Evolutionary conservation across 2,113 vertebrate species (phyloP), one percentile per base, ranked within the genome.

Genomic region (Rhabdornis inornatus): DNA sequence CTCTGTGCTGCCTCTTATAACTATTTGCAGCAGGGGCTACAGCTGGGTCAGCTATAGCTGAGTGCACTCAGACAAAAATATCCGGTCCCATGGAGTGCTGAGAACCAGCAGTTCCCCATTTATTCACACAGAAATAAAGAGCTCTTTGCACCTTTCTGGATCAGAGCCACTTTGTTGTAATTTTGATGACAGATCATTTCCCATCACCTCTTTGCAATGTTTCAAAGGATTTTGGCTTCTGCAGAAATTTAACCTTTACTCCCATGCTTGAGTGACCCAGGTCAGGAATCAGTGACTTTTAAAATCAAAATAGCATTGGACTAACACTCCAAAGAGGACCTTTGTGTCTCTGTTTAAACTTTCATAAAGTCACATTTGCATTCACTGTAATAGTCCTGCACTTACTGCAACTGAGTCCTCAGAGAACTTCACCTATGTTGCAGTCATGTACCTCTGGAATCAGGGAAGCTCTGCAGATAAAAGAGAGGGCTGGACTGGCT

Each of bases 161-260:
- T 91, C 63, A 87, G 59, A 88, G 63, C 21, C 45, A 57, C 61
- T 63, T 65, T 42, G 20, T 4, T 91, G 30, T 71, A 72, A 69
- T 92, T 85, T 20, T 50, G 88, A 86, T 90, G 44, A 66, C 55
- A 74, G 53, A 83, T 63, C 15, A 63, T 78, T 89, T 83, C 64
- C 63, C 56, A 50, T 59, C 59, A 70, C 13, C 42, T 88, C 68
- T 65, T 80, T 42, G 68, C 59, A 85, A 44, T 7, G 14, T 70
- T 90, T 79, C 84, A 83, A 85, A 95, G 57, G 57, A 94, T 83
- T 94, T 72, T 85, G 42, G 21, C 44, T 89, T 87, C 72, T 81
- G 47, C 40, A 87, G 61, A 45, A 55, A 74, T 83, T 84, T 70
- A 83, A 77, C 63, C 18, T 92, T 91, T 72, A 61, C 15, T 90